Conservation (phyloP, 2,888 invertebrate genomes). For the Fissipunctia ypsillon region DNA sequence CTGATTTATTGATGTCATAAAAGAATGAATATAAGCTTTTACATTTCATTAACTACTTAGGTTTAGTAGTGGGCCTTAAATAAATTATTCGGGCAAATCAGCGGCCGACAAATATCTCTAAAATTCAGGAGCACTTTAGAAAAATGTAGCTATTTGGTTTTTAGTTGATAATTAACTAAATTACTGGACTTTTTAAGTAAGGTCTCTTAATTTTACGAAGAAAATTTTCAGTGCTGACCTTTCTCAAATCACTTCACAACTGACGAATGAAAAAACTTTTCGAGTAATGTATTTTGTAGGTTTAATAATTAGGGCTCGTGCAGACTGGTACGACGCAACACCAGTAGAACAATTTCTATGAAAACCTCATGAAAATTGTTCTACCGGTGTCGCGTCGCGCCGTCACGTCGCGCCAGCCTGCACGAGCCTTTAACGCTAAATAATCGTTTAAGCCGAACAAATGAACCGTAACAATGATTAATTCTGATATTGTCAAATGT, state of each 20-base stretch:
- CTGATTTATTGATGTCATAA: neutral
- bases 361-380: too few relatives aligned
- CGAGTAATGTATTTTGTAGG: too few relatives aligned
- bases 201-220: constrained; percentile 29
- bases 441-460: constrained; percentile 32
- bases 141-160: constrained; percentile 9
- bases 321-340: too few relatives aligned
- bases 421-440: too few relatives aligned
- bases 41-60: neutral
- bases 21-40: neutral
- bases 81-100: neutral
- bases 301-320: too few relatives aligned
- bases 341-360: too few relatives aligned
- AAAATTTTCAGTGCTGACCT: constrained; percentile 30
- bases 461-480: constrained; percentile 42
- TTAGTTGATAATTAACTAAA: constrained; percentile 38
- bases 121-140: neutral
- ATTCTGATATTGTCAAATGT: constrained; percentile 42
- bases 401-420: too few relatives aligned
- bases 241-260: constrained; percentile 40
- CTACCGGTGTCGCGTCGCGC: too few relatives aligned
- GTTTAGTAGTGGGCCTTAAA: too few relatives aligned
- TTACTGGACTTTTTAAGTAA: constrained; percentile 23
- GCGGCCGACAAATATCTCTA: neutral
- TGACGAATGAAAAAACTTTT: constrained; percentile 26